Base-by-base conservation (phyloP, 2,888 invertebrate species). In the Pristionchus japonicus region DNA sequence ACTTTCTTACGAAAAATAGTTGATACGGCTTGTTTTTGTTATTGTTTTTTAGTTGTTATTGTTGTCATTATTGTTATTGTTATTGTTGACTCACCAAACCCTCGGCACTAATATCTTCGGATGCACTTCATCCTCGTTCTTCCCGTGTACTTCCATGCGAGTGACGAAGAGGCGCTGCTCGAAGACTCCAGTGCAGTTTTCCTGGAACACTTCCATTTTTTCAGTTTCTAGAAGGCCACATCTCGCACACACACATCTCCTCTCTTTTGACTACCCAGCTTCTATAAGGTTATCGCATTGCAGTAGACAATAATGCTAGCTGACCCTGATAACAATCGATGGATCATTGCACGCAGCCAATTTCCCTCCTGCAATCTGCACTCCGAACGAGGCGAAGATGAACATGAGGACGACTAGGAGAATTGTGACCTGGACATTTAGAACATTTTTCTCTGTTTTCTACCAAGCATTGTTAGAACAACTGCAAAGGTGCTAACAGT, bases 341-440 rank as follows among this genome's bases (percentile, higher is more conserved):
- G 97, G 98, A 95, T 99, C 99, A 95, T 99, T 99, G 95, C 99
- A 98, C 43, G 98, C 96, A 0, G 99, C 98, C 93, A 99, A 95
- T 94, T 97, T 96, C 88, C 99, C 99, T 2, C 99, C 99, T 94
- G 98, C 98, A 85, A 99, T 95, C 95, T 99, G 99, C 0, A 99
- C 98, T 0, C 99, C 99, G 94, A 99, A 99, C 94, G 98, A 98
- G 77, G 99, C 99, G 95, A 99, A 99, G 43, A 99, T 97, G 95
- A 99, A 99, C 97, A 99, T 98, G 91, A 99, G 96, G 47, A 99
- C 96, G 91, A 99, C 98, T 89, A 99, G 95, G 82, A 99, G 96
- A 0, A 98, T 98, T 0, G 99, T 99, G 96, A 97, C 97, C 97
- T 97, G 95, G n/a, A 20, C 23, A 77, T 6, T 23, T 77, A 0